Percentiles rank a stretch among this genome's conserved stretches.
phyloP scores from a whole-genome alignment of 37 sponge, comb jelly and placozoan species.

The Tethya wilhelma region DNA sequence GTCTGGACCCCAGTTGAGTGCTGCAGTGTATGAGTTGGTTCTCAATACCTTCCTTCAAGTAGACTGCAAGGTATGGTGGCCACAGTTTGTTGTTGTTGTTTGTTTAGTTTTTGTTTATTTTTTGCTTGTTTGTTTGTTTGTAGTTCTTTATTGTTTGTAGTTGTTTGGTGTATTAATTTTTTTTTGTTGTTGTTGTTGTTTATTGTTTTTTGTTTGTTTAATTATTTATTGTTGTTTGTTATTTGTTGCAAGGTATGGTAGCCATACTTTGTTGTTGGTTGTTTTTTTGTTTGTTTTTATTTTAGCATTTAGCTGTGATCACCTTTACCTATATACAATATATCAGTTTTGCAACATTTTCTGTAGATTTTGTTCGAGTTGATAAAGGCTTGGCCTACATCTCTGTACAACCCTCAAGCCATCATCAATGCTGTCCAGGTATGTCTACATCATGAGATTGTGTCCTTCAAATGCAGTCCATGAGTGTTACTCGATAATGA shows the following conservation, averaged over 20 bases:
- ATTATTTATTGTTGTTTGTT: too few relatives aligned
- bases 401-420: slow-evolving; percentile 62
- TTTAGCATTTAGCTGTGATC: not conserved
- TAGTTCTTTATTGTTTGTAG: too few relatives aligned
- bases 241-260: too few relatives aligned
- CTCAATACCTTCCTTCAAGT: slow-evolving; percentile 68
- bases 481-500: not conserved
- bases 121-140: too few relatives aligned
- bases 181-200: too few relatives aligned
- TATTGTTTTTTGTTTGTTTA: too few relatives aligned
- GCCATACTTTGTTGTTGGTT: too few relatives aligned
- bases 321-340: not conserved
- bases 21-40: slow-evolving; percentile 76
- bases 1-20: slow-evolving; percentile 51
- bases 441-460: not conserved
- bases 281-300: too few relatives aligned
- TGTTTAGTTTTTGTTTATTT: not conserved
- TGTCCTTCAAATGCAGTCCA: not conserved
- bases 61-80: slow-evolving; percentile 40
- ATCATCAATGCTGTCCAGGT: slow-evolving; percentile 84
- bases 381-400: slow-evolving; percentile 77
- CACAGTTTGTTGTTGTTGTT: not conserved
- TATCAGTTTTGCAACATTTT: too few relatives aligned
- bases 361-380: slow-evolving; percentile 59
- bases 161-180: too few relatives aligned